A percentile compares a stretch with the other conserved stretches of the same genome.
Conservation (phyloP, 2,113 vertebrate species). For the Corydoras sp. region DNA sequence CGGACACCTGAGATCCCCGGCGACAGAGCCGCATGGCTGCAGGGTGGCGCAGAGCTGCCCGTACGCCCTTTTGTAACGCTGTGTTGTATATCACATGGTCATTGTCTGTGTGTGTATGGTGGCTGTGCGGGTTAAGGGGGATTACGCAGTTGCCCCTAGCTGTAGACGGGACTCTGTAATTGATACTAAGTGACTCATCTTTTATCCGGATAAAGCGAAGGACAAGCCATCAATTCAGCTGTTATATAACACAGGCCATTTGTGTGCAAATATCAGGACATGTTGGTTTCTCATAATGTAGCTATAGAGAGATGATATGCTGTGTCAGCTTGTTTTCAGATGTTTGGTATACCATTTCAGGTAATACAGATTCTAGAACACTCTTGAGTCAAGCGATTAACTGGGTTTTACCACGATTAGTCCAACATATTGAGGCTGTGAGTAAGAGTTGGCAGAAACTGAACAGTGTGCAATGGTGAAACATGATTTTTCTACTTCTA, state of each 20-base stretch:
- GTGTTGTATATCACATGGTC: constrained; percentile 53
- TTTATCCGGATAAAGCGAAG: constrained; percentile 50
- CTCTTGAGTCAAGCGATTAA: neutral
- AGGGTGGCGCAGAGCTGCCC: constrained; percentile 30
- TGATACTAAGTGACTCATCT: constrained; percentile 54
- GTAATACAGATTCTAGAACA: constrained; percentile 1
- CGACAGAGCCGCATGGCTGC: constrained; percentile 46
- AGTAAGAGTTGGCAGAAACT: too few relatives aligned
- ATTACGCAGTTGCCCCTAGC: constrained; percentile 56
- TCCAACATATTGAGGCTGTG: too few relatives aligned
- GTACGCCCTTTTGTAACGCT: constrained; percentile 41
- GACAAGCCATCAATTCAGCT: constrained; percentile 42
- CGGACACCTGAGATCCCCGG: constrained; percentile 62
- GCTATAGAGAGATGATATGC: neutral
- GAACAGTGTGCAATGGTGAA: too few relatives aligned
- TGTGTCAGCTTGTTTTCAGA: constrained; percentile 12
- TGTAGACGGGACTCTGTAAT: constrained; percentile 55
- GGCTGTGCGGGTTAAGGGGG: constrained; percentile 55
- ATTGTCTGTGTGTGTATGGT: constrained; percentile 64
- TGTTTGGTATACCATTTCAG: constrained; percentile 12
- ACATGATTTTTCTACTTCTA: too few relatives aligned
- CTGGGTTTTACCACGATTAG: too few relatives aligned
- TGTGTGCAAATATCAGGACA: constrained; percentile 43
- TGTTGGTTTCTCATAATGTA: constrained; percentile 15
- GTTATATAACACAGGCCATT: constrained; percentile 40